Conservation (phyloP, 2,113 vertebrate species). For the Petrocephalus microphthalmus region DNA sequence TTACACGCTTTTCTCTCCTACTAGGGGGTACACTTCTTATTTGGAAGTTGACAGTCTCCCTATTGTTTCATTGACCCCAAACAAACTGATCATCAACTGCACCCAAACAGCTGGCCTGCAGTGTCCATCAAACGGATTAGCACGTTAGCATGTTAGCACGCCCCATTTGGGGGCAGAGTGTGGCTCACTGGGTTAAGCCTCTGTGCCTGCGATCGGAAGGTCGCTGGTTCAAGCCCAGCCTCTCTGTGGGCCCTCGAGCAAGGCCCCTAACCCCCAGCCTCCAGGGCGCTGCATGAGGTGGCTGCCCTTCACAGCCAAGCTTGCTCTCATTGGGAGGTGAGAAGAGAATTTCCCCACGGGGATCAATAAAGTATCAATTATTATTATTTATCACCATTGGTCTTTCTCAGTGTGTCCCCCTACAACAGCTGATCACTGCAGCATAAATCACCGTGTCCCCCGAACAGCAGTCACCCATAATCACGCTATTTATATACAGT, state of each 20-base stretch:
- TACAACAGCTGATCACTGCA: background rate
- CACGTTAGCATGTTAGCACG: background rate
- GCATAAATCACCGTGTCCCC: background rate
- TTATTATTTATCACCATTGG: background rate
- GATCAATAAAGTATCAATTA: too few relatives aligned
- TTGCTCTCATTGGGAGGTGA: too few relatives aligned
- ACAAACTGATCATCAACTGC: background rate
- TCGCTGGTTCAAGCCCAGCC: too few relatives aligned
- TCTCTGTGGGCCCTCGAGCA: too few relatives aligned
- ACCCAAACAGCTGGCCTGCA: background rate
- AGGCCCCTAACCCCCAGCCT: too few relatives aligned
- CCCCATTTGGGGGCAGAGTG: too few relatives aligned
- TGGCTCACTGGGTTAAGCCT: too few relatives aligned
- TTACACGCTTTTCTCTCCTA: background rate
- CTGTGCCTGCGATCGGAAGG: too few relatives aligned
- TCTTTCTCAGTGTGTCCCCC: background rate
- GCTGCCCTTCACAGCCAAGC: too few relatives aligned
- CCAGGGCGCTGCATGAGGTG: too few relatives aligned
- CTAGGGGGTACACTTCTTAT: background rate
- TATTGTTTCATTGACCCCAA: background rate
- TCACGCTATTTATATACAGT: conserved; percentile 2
- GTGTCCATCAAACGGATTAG: background rate
- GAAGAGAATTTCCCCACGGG: too few relatives aligned
- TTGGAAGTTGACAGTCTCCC: background rate
- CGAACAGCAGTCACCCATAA: background rate